These are phyloP conservation scores for Motacilla tschutschensis DNA, from an alignment of 2,113 vertebrate genomes.

Conservation along the genomic window DNA sequence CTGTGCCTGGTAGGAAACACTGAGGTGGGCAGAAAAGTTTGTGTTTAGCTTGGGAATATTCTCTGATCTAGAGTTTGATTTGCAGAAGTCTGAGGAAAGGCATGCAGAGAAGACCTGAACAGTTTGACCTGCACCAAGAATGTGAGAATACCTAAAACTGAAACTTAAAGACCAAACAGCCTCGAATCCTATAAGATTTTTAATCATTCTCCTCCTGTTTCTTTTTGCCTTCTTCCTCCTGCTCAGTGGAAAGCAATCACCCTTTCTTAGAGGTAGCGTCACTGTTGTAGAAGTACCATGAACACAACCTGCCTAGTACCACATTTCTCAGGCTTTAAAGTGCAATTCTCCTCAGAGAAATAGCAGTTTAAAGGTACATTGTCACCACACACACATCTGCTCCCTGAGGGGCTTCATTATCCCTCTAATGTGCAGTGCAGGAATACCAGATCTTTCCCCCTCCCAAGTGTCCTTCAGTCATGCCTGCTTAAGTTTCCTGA, in stretches of 20 bases:
- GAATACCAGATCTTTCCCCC: not conserved
- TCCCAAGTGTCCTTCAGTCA: constrained; percentile 31
- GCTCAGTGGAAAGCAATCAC: not conserved
- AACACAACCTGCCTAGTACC: not conserved
- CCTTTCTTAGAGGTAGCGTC: not conserved
- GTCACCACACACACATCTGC: not conserved
- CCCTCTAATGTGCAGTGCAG: not conserved
- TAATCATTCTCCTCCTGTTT: not conserved
- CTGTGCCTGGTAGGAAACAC: not conserved
- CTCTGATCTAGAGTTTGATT: not conserved
- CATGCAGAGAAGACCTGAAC: not conserved
- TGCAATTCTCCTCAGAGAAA: not conserved
- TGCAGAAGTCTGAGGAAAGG: not conserved
- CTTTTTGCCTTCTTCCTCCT: not conserved
- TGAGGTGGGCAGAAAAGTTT: not conserved
- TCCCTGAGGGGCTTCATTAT: constrained; percentile 36
- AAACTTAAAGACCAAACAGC: not conserved
- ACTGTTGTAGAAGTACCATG: not conserved
- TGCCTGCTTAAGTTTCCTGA: constrained; percentile 43
- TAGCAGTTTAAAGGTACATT: constrained; percentile 40
- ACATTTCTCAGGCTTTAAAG: not conserved
- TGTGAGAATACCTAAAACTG: not conserved
- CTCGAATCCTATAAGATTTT: not conserved
- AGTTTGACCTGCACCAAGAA: not conserved
- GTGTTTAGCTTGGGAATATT: not conserved